Conservation (phyloP, 2,113 vertebrate genomes). For the Tachysurus vachellii region DNA sequence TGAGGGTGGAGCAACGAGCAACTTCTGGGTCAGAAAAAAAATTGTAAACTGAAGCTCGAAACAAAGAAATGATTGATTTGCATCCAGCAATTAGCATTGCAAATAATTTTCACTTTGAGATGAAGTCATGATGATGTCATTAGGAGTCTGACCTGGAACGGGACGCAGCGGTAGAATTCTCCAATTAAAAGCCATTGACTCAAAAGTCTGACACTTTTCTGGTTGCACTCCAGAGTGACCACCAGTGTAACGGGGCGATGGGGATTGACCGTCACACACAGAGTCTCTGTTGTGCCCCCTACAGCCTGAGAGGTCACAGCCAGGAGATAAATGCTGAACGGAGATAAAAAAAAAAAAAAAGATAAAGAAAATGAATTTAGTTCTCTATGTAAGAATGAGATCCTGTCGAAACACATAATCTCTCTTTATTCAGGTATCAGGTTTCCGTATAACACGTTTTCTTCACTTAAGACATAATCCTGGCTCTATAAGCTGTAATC, state of each 20-base stretch:
- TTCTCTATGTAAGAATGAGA: background rate
- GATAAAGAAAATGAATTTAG: background rate
- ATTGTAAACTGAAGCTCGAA: background rate
- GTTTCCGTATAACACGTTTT: background rate
- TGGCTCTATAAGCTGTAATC: too few species aligned
- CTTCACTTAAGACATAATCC: too few species aligned
- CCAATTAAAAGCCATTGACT: constrained; percentile 30
- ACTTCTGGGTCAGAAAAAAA: background rate
- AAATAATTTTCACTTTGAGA: background rate
- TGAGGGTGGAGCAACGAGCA: background rate
- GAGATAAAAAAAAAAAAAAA: constrained; percentile 15
- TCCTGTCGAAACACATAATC: background rate
- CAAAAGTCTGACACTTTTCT: constrained; percentile 43
- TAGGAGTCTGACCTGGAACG: constrained; percentile 64
- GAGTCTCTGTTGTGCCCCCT: constrained; percentile 63
- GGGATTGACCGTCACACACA: constrained; percentile 65
- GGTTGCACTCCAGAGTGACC: constrained; percentile 44
- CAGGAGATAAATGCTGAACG: constrained; percentile 66
- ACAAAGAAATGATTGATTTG: background rate
- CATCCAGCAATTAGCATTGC: background rate
- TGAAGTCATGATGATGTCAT: background rate
- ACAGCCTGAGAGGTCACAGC: constrained; percentile 64
- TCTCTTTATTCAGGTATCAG: background rate
- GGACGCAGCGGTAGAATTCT: constrained; percentile 62
- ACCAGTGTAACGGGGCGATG: constrained; percentile 33